Evolutionary conservation across 2,113 vertebrate genomes (phyloP).

Genomic region (Tachysurus fulvidraco): DNA sequence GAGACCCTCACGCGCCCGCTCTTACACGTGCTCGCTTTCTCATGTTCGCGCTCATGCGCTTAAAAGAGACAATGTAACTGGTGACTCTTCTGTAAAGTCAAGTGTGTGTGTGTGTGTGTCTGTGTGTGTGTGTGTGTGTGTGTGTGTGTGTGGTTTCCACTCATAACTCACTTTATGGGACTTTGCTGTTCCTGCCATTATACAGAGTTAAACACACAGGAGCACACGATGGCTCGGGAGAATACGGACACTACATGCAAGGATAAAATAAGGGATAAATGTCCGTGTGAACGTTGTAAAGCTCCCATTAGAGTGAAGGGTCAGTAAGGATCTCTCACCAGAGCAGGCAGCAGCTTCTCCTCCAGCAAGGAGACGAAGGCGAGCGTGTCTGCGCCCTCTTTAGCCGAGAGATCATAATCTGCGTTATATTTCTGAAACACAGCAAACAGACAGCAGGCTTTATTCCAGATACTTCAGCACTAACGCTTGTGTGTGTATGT

Average conservation of each 20-base stretch:
- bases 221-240: neutral
- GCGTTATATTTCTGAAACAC: conserved; percentile 86
- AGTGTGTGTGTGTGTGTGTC: neutral
- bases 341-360: conserved; percentile 85
- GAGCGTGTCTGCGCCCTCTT: conserved; percentile 86
- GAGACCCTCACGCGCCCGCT: neutral
- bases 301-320: neutral
- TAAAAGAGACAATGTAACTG: neutral
- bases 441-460: neutral
- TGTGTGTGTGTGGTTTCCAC: neutral
- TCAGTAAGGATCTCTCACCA: conserved; percentile 72
- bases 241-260: neutral
- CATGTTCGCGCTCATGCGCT: too few relatives aligned
- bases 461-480: too few relatives aligned
- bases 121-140: too few relatives aligned
- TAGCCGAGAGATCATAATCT: conserved; percentile 87
- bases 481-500: neutral
- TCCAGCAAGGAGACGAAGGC: conserved; percentile 91
- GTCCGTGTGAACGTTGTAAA: too few relatives aligned
- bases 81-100: neutral
- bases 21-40: too few relatives aligned
- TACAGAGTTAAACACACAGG: neutral
- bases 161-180: conserved; percentile 1
- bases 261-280: too few relatives aligned
- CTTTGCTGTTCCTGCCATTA: neutral